phyloP scores from a whole-genome alignment of 2,113 vertebrate genomes.

The Meriones unguiculatus region DNA sequence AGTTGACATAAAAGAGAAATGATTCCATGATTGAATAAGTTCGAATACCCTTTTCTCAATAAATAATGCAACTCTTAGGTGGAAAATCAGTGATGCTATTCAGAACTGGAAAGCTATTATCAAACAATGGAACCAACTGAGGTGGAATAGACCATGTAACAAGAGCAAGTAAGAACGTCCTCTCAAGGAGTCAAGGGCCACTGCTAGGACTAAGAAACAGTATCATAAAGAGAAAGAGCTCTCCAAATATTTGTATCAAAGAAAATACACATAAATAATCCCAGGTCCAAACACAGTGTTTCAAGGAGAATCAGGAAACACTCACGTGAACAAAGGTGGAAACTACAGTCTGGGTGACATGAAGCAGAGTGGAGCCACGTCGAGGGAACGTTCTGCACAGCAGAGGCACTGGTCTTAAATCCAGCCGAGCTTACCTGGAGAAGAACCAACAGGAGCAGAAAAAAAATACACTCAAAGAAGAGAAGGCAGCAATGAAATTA shows the following conservation, averaged over 20 bases:
- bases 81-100: neutral
- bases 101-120: neutral
- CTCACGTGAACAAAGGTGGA: constrained; percentile 1
- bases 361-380: neutral
- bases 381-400: neutral
- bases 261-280: neutral
- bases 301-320: neutral
- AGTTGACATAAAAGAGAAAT: constrained; percentile 5
- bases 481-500: neutral
- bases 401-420: neutral
- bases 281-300: neutral
- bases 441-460: constrained; percentile 11
- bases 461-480: neutral
- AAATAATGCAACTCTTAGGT: neutral
- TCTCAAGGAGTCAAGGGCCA: neutral
- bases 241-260: neutral
- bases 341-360: neutral
- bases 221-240: neutral
- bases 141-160: neutral
- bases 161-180: neutral
- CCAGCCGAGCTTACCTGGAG: neutral
- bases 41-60: constrained; percentile 17
- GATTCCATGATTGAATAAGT: neutral
- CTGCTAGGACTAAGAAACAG: neutral
- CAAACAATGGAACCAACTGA: neutral